Conservation (phyloP, 2,113 vertebrate genomes). For the Miniopterus natalensis region DNA sequence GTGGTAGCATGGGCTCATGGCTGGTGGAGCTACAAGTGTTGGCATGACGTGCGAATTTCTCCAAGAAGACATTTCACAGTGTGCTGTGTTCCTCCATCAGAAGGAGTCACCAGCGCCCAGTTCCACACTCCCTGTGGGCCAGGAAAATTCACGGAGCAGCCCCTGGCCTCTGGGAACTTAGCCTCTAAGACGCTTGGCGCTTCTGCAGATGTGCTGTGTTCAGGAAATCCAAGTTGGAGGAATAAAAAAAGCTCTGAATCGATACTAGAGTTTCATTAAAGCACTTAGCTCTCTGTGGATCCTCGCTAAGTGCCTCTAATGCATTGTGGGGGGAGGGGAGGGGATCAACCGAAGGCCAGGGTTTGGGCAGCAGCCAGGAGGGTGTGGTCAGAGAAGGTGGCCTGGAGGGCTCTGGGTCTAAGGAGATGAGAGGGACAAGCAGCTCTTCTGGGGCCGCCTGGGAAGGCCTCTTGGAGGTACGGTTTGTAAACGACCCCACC, state of each 20-base stretch:
- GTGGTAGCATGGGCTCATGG: neutral
- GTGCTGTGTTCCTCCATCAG: neutral
- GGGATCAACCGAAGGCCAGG: neutral
- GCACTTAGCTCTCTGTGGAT: conserved; percentile 47
- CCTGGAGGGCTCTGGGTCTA: neutral
- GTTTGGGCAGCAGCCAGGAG: rapidly evolving
- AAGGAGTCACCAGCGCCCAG: rapidly evolving
- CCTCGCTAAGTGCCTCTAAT: conserved; percentile 69
- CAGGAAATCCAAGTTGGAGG: neutral
- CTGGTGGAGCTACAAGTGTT: neutral
- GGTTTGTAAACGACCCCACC: no score
- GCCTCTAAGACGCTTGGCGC: neutral
- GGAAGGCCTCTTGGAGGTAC: neutral
- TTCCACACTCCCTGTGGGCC: rapidly evolving
- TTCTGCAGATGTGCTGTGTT: rapidly evolving
- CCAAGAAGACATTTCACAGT: rapidly evolving
- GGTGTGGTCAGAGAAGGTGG: conserved; percentile 6
- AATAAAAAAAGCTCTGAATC: neutral
- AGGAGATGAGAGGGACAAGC: neutral
- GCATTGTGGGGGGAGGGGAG: neutral
- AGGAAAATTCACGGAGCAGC: rapidly evolving
- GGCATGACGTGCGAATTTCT: neutral
- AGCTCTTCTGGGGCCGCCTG: neutral
- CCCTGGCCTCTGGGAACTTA: conserved; percentile 10
- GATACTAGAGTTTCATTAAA: conserved; percentile 11